A percentile compares a stretch with the other conserved stretches of the same genome.
These are phyloP conservation scores for Lagopus muta DNA, from an alignment of 2,113 vertebrate genomes.

Conservation along the genomic window DNA sequence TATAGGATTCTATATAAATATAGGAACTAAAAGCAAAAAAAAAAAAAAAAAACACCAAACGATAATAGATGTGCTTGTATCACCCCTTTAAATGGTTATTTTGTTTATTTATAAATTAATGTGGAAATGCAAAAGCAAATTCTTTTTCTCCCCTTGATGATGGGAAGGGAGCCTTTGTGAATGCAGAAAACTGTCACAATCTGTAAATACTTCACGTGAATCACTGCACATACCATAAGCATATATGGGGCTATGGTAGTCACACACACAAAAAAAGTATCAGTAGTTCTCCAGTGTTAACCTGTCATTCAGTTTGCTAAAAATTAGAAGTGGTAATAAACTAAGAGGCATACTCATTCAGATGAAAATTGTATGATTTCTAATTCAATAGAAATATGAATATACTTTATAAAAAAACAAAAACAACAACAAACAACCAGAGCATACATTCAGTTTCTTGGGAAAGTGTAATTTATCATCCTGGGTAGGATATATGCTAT, in stretches of 20 bases:
- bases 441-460: not conserved
- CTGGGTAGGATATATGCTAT: not conserved
- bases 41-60: not conserved
- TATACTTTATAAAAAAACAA: not conserved
- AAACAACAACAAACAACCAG: rapidly evolving
- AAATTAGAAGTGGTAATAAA: not conserved
- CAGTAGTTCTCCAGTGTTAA: not conserved
- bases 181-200: not conserved
- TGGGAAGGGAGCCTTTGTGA: rapidly evolving
- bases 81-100: not conserved
- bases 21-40: not conserved
- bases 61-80: not conserved
- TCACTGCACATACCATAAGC: not conserved
- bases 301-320: not conserved
- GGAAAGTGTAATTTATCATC: not conserved
- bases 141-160: not conserved
- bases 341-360: not conserved
- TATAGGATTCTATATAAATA: not conserved
- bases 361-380: not conserved
- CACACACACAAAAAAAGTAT: not conserved
- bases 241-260: not conserved
- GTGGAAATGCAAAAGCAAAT: not conserved
- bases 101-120: not conserved
- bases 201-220: not conserved
- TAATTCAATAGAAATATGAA: not conserved